These are phyloP conservation scores for Junco hyemalis DNA, from an alignment of 2,113 vertebrate species.

Conservation along the genomic window DNA sequence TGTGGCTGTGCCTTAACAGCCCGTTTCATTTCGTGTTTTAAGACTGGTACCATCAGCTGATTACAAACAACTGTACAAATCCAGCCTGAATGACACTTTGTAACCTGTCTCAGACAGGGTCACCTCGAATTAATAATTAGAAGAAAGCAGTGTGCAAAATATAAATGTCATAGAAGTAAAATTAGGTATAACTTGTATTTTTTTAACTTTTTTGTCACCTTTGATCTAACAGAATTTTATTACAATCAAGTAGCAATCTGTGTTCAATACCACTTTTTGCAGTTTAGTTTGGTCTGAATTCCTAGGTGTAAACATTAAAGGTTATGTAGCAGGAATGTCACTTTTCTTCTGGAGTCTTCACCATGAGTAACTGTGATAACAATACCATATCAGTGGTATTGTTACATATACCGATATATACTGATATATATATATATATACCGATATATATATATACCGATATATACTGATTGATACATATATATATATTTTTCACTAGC, in stretches of 20 bases:
- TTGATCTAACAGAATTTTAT: background rate
- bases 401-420: too few relatives aligned
- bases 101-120: background rate
- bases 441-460: too few relatives aligned
- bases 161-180: background rate
- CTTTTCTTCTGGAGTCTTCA: background rate
- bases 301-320: background rate
- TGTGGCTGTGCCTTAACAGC: background rate
- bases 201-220: background rate
- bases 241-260: background rate
- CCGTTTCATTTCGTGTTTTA: background rate
- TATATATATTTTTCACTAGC: background rate
- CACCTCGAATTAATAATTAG: background rate
- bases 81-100: background rate
- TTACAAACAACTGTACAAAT: background rate
- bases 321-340: background rate
- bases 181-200: background rate
- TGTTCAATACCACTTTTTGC: background rate
- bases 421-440: too few relatives aligned
- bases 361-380: background rate
- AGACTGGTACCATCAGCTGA: background rate
- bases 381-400: fast-evolving
- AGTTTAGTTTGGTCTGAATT: background rate
- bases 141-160: background rate
- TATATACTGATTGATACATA: too few relatives aligned